Conservation (phyloP, 2,113 vertebrate genomes). For the Pteropus alecto region DNA sequence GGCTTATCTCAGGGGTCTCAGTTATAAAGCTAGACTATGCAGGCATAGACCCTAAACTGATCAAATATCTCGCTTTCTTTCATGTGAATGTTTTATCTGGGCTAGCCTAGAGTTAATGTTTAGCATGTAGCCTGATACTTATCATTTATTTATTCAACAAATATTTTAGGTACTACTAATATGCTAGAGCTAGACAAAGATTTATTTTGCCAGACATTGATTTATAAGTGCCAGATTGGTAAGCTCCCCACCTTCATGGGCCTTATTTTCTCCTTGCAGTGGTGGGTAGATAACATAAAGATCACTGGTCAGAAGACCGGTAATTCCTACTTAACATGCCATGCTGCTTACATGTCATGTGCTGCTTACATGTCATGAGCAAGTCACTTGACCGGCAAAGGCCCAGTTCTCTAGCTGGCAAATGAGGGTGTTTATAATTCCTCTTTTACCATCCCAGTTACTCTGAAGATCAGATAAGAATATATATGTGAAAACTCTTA, state of each 20-base stretch:
- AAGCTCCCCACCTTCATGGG: not conserved
- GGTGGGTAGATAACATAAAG: not conserved
- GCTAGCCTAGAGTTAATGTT: not conserved
- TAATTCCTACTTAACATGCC: not conserved
- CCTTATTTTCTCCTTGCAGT: not conserved
- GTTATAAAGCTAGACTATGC: not conserved
- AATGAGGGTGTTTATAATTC: not conserved
- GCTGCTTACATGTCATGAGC: not conserved
- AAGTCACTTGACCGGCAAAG: constrained; percentile 35
- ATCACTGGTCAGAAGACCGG: not conserved
- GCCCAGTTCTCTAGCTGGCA: not conserved
- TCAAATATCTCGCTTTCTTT: not conserved
- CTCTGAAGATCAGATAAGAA: not conserved
- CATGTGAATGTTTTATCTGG: not conserved
- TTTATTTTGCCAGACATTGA: not conserved
- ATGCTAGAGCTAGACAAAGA: not conserved
- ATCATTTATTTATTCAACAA: not conserved
- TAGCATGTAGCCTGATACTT: not conserved
- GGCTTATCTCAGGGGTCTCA: not conserved
- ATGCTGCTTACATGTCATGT: not conserved
- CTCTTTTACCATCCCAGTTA: not conserved
- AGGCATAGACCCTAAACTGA: not conserved
- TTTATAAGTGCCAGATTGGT: not conserved
- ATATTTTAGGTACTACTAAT: not conserved
- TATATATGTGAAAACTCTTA: not conserved